Percentiles rank a stretch among this genome's conserved stretches.
Conservation (phyloP, 2,888 invertebrate genomes). For the Allygus modestus region DNA sequence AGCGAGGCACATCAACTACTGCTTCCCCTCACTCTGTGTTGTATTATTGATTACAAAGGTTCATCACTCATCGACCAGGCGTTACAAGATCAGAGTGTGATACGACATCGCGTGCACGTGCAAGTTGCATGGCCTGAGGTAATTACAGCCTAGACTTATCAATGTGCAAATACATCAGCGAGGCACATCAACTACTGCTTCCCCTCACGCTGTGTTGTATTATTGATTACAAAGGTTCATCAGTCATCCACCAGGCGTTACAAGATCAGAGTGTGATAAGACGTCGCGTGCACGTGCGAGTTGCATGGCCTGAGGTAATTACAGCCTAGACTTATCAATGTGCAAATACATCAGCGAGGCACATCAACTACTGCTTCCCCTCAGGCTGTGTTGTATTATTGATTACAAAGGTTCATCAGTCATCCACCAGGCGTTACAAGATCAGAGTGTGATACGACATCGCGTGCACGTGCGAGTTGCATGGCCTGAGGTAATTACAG, state of each 20-base stretch:
- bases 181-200: neutral
- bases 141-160: slow-evolving; percentile 23
- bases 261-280: slow-evolving; percentile 3
- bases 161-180: slow-evolving; percentile 16
- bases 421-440: neutral
- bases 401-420: slow-evolving; percentile 27
- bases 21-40: neutral
- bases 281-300: slow-evolving; percentile 8
- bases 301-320: neutral
- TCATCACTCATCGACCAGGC: neutral
- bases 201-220: neutral
- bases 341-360: slow-evolving; percentile 15
- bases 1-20: neutral
- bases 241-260: neutral
- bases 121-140: slow-evolving; percentile 1
- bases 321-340: slow-evolving; percentile 29
- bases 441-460: slow-evolving; percentile 14
- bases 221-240: slow-evolving; percentile 27
- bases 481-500: slow-evolving; percentile 2
- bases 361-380: neutral
- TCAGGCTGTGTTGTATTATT: slow-evolving; percentile 1
- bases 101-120: slow-evolving; percentile 6
- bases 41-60: slow-evolving; percentile 23
- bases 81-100: neutral
- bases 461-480: slow-evolving; percentile 3